Base-by-base conservation (phyloP, 1,140 invertebrate genomes). In the Drosophila ambigua region DNA sequence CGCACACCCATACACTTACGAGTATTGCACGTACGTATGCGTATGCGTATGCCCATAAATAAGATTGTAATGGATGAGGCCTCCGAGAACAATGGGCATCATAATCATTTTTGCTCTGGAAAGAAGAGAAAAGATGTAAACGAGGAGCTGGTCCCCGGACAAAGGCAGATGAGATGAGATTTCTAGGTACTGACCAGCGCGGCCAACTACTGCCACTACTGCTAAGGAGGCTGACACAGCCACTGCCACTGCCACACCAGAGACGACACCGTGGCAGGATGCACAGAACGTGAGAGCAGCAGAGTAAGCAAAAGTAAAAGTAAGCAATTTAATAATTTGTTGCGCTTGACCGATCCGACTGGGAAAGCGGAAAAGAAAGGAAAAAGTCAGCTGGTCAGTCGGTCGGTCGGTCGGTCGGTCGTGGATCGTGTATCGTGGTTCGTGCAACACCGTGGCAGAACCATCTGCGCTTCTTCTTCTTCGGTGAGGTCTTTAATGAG, bases 261-360 rank as follows among this genome's bases (percentile, higher is more conserved):
- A 57, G 28, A 11, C 15, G 26, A 48, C 48, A 45, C 53, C 16
- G 52, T 28, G 39, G 61, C 35, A 53, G 15, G 23, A 24, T 39
- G 55, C 28, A 15, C 28, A 20, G 52, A 44, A 45, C 28, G 50
- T 39, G 50, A 11, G 24, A n/a, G 26, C 4, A 20, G 9, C 9
- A 31, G 53, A 31, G 23, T 54, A 43, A 15, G 50, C 35, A 82
- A 78, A 84, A 84, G 80, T 84, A 84, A 84, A 80, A 84, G 80
- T 84, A 84, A 84, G 80, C 66, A 72, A 79, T 84, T 83, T 79
- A 58, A 35, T 60, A 77, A 84, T 84, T 84, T 85, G 80, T 64
- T 84, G 55, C 81, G 80, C 80, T 63, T 73, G 65, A 48, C 11
- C 49, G 65, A 41, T 45, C 11, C 49, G 65, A 41, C 52, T 63